Conservation (phyloP, 2,888 invertebrate genomes). For the Microctonus aethiopoides region DNA sequence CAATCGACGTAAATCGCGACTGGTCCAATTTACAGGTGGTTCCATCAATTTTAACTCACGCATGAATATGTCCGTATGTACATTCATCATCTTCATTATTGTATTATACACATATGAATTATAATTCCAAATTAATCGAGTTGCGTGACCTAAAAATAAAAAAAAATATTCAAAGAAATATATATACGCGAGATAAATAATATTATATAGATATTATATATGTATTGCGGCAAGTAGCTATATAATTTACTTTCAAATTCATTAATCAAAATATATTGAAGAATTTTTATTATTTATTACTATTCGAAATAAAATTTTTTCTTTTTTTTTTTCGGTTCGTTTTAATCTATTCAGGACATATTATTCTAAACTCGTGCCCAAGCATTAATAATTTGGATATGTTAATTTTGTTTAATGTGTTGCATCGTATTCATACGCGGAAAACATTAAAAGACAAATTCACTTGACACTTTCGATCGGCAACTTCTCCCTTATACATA, state of each 20-base stretch:
- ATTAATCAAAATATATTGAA: background rate
- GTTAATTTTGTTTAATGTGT: background rate
- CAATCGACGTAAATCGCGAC: constrained; percentile 28
- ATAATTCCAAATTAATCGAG: constrained; percentile 8
- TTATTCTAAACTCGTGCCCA: background rate
- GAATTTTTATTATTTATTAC: background rate
- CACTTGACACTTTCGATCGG: constrained; percentile 8
- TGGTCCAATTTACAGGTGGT: constrained; percentile 30
- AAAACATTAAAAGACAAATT: constrained; percentile 9
- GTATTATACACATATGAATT: background rate
- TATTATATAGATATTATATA: background rate
- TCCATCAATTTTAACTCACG: constrained; percentile 4
- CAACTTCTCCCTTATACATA: background rate
- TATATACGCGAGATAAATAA: no score
- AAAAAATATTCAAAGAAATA: background rate
- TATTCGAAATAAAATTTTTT: background rate
- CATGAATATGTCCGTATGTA: constrained; percentile 17
- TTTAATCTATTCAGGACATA: background rate
- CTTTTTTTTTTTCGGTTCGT: background rate
- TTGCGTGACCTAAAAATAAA: background rate
- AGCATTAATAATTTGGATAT: background rate
- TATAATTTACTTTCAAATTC: background rate
- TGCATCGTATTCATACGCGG: background rate
- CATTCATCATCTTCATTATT: background rate
- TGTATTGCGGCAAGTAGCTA: background rate